These are phyloP conservation scores for Colossoma macropomum DNA, from an alignment of 2,113 vertebrate genomes.

Conservation along the genomic window DNA sequence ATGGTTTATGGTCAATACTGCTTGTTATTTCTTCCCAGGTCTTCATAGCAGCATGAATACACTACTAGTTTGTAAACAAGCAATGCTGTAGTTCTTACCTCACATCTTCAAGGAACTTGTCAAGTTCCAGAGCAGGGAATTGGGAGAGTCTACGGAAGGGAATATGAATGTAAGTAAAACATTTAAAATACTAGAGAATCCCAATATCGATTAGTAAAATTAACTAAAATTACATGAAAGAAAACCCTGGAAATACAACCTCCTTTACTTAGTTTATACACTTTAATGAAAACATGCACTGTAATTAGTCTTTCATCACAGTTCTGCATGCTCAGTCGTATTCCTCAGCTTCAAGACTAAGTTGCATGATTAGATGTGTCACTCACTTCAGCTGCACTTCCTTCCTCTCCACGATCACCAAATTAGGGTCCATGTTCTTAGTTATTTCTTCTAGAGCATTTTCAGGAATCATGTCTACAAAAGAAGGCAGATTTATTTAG, in stretches of 20 bases:
- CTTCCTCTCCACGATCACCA: slow-evolving; percentile 90
- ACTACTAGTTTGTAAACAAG: no score
- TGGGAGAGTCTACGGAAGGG: slow-evolving; percentile 87
- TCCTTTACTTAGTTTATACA: not conserved
- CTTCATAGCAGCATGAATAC: no score
- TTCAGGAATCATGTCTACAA: slow-evolving; percentile 95
- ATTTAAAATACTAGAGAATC: not conserved
- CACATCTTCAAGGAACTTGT: slow-evolving; percentile 98
- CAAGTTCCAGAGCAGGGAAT: slow-evolving; percentile 94
- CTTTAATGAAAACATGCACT: not conserved
- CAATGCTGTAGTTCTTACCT: slow-evolving; percentile 76
- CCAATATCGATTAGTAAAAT: not conserved
- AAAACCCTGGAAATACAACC: no score
- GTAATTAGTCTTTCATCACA: not conserved
- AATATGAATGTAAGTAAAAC: not conserved
- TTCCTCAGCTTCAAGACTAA: not conserved
- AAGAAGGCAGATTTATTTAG: not conserved
- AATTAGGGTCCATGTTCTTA: slow-evolving; percentile 95
- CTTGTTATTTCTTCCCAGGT: no score
- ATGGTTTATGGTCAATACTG: not conserved
- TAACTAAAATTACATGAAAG: no score
- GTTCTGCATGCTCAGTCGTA: not conserved
- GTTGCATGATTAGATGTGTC: not conserved
- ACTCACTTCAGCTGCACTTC: slow-evolving; percentile 94
- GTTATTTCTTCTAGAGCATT: slow-evolving; percentile 98